phyloP scores from a whole-genome alignment of 2,113 vertebrate species.

The Lichenostomus cassidix region DNA sequence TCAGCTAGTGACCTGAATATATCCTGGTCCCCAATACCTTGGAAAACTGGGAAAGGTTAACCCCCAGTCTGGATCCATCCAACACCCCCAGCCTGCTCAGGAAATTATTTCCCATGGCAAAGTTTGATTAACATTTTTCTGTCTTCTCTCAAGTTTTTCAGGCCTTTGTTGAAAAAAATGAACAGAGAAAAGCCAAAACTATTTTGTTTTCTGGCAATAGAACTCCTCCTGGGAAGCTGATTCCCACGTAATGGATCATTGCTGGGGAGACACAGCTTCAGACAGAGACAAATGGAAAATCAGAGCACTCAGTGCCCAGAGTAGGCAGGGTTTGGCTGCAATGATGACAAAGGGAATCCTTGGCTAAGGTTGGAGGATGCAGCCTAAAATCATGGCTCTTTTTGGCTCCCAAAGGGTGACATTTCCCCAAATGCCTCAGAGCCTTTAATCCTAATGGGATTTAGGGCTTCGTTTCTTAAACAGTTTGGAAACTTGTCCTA shows the following conservation, averaged over 20 bases:
- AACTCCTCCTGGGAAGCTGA: not conserved
- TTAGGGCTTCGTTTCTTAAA: not conserved
- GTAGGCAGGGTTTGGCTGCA: not conserved
- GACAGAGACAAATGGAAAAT: not conserved
- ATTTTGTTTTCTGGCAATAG: not conserved
- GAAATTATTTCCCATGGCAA: not conserved
- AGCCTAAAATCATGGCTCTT: not conserved
- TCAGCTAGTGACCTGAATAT: not conserved
- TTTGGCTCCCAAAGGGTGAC: not conserved
- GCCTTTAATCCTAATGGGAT: slow-evolving; percentile 5
- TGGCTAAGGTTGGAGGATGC: not conserved
- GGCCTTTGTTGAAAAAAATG: not conserved
- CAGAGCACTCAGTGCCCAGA: not conserved
- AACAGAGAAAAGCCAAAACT: not conserved
- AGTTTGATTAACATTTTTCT: not conserved
- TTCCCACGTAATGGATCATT: not conserved
- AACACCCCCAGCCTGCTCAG: not conserved
- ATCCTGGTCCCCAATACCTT: not conserved
- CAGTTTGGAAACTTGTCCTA: not conserved
- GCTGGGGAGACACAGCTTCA: not conserved
- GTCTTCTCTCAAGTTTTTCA: not conserved
- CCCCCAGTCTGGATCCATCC: not conserved
- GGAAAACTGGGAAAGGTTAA: not conserved
- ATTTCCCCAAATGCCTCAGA: not conserved
- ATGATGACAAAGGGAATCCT: not conserved